Evolutionary conservation across 2,888 invertebrate genomes (phyloP).

Genomic region (Melanargia galathea): DNA sequence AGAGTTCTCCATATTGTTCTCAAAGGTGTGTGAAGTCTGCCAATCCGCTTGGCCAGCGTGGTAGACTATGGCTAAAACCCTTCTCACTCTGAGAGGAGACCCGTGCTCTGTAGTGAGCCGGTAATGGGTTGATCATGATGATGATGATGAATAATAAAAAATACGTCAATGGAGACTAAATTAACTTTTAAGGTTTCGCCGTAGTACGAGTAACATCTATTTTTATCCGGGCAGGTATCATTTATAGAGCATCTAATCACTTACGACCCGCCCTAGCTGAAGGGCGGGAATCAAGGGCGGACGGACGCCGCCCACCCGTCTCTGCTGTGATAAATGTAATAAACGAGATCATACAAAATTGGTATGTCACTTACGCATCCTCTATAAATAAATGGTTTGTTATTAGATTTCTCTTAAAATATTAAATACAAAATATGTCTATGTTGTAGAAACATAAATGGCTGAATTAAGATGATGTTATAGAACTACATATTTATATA

Average conservation of each 20-base stretch:
- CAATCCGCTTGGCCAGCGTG: too few relatives aligned
- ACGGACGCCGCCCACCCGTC: constrained; percentile 49
- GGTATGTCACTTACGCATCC: background rate
- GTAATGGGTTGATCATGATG: too few relatives aligned
- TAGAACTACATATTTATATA: too few relatives aligned
- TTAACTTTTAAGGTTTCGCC: constrained; percentile 3
- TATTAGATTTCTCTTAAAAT: too few relatives aligned
- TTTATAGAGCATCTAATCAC: constrained; percentile 11
- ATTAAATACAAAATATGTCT: too few relatives aligned
- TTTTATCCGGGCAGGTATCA: constrained; percentile 5
- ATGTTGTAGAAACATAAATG: background rate
- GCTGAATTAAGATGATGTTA: too few relatives aligned
- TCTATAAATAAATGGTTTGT: background rate
- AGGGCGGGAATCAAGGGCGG: constrained; percentile 45
- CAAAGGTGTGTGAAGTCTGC: too few relatives aligned
- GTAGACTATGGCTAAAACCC: too few relatives aligned
- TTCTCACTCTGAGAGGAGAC: too few relatives aligned
- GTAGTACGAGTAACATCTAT: background rate
- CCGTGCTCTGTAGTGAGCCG: too few relatives aligned
- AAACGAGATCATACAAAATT: background rate
- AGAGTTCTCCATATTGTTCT: too few relatives aligned
- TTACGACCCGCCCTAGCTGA: constrained; percentile 39
- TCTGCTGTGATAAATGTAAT: constrained; percentile 16
- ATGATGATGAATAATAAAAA: too few relatives aligned
- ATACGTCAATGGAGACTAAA: constrained; percentile 4